A percentile compares a stretch with the other conserved stretches of the same genome.
These are phyloP conservation scores for Oreotrochilus melanogaster DNA, from an alignment of 2,113 vertebrate species.

Conservation along the genomic window DNA sequence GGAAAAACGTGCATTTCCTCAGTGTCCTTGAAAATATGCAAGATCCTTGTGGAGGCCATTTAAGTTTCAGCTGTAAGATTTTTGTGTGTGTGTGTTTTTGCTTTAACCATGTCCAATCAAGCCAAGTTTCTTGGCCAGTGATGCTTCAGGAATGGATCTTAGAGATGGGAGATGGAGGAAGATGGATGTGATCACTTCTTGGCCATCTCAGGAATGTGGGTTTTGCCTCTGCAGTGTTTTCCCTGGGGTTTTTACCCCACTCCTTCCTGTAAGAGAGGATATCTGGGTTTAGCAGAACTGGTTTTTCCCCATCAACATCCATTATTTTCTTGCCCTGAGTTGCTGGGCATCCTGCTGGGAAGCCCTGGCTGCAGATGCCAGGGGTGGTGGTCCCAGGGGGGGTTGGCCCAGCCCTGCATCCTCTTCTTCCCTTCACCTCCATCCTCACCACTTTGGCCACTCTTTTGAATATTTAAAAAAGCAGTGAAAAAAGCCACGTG, in stretches of 20 bases:
- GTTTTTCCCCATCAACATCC: neutral
- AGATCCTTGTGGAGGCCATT: conserved; percentile 5
- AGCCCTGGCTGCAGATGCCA: neutral
- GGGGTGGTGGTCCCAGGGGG: accelerated
- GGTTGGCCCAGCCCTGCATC: neutral
- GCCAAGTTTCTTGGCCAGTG: neutral
- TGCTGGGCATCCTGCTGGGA: neutral
- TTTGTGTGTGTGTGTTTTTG: neutral
- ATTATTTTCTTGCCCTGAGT: neutral
- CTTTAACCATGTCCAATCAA: neutral
- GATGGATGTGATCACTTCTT: conserved; percentile 35
- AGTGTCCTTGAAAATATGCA: conserved; percentile 37
- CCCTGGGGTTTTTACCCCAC: neutral
- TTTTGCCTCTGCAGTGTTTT: conserved; percentile 12
- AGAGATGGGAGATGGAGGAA: conserved; percentile 14
- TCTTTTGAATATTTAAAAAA: neutral
- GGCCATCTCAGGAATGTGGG: conserved; percentile 7
- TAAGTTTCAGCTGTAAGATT: neutral
- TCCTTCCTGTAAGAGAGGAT: neutral
- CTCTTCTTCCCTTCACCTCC: neutral
- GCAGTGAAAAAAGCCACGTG: neutral
- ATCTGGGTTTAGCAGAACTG: neutral
- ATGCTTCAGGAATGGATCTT: conserved; percentile 27
- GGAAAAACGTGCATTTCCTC: conserved; percentile 16
- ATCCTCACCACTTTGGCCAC: neutral